A percentile compares a stretch with the other conserved stretches of the same genome.
Conservation (phyloP, 2,797 vertebrate genomes). For the Salarias fasciatus region DNA sequence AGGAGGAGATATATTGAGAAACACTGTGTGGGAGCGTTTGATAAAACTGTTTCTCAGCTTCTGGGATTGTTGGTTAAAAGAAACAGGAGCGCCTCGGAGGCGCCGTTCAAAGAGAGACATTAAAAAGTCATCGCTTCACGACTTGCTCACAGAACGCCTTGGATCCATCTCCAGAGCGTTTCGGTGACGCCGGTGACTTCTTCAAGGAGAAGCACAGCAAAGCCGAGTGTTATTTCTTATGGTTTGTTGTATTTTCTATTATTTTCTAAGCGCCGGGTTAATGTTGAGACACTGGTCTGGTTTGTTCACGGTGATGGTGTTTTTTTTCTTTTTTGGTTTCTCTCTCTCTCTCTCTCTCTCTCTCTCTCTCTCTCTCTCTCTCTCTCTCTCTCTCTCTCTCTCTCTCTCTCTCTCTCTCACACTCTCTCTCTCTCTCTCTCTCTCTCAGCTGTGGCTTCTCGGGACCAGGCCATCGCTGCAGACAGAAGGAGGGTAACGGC, state of each 20-base stretch:
- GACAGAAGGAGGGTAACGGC: constrained; percentile 74
- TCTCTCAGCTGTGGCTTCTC: constrained; percentile 65
- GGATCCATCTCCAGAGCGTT: constrained; percentile 28
- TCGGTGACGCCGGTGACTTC: constrained; percentile 2
- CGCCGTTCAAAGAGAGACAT: constrained; percentile 34
- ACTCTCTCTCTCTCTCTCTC: constrained; percentile 26
- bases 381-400: constrained; percentile 29
- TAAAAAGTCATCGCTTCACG: constrained; percentile 39
- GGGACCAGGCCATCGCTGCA: constrained; percentile 66
- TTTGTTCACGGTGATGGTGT: constrained; percentile 67
- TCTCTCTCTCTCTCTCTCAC: constrained; percentile 41
- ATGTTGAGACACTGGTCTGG: constrained; percentile 40
- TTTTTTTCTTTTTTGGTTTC: constrained; percentile 42
- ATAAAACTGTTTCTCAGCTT: constrained; percentile 41
- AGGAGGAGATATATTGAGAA: constrained; percentile 29
- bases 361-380: constrained; percentile 37
- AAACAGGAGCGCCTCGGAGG: constrained; percentile 17
- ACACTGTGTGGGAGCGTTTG: constrained; percentile 48
- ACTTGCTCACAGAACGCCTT: constrained; percentile 13
- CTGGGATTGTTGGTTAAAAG: constrained; percentile 57
- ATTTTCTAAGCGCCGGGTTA: constrained; percentile 16
- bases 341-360: constrained; percentile 34
- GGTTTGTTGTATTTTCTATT: constrained; percentile 26
- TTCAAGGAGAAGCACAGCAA: constrained; percentile 1
- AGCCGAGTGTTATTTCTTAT: constrained; percentile 9